These are phyloP conservation scores for Hypotaenidia okinawae DNA, from an alignment of 2,797 vertebrate species.

Conservation along the genomic window DNA sequence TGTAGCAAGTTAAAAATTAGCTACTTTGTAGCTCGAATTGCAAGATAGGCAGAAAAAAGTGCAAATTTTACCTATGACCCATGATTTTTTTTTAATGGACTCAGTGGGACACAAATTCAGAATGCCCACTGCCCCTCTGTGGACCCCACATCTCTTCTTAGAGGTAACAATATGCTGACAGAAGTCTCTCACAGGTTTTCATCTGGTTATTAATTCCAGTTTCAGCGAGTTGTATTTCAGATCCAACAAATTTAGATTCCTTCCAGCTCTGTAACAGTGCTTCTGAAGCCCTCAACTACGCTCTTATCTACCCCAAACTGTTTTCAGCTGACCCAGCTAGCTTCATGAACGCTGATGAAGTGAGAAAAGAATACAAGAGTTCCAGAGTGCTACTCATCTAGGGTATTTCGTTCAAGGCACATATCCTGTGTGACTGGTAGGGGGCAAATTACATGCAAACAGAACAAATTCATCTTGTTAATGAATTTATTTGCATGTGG, in stretches of 20 bases:
- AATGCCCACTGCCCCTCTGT: background rate
- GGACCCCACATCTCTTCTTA: background rate
- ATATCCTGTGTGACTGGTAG: background rate
- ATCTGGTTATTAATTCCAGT: background rate
- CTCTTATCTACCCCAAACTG: background rate
- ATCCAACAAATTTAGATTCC: background rate
- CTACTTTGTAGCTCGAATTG: background rate
- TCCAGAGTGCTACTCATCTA: background rate
- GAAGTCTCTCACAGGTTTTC: background rate
- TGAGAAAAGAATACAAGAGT: background rate
- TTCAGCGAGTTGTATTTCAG: background rate
- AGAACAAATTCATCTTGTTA: background rate
- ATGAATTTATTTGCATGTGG: background rate
- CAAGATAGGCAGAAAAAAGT: background rate
- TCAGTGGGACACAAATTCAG: background rate
- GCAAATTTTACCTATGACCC: background rate
- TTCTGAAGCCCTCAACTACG: background rate
- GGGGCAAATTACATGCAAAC: background rate
- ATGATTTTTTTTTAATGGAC: background rate
- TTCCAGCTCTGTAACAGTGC: background rate
- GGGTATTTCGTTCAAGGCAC: background rate
- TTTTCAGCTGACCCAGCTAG: background rate
- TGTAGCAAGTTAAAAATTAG: conserved; percentile 4
- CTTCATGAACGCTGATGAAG: background rate
- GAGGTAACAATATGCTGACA: background rate